Evolutionary conservation across 2,113 vertebrate genomes (phyloP).

Genomic region (Maccullochella peelii): DNA sequence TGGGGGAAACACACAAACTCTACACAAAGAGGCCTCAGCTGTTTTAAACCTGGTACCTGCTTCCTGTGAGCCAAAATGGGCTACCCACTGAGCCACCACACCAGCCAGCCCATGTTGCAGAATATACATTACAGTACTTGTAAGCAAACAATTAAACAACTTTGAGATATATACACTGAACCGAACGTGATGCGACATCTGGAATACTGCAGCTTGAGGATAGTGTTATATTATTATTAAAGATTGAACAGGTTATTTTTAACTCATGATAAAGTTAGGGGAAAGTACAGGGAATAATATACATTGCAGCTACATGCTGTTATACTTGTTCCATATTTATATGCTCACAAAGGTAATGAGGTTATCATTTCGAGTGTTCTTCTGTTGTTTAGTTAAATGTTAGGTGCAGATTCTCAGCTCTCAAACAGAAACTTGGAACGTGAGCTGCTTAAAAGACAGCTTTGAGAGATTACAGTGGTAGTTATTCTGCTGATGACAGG

Average conservation of each 20-base stretch:
- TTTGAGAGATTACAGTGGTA: not conserved
- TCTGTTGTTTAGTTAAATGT: conserved; percentile 6
- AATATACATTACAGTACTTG: not conserved
- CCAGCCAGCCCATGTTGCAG: not conserved
- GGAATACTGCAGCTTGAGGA: no score
- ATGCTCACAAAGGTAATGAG: no score
- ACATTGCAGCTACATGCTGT: not conserved
- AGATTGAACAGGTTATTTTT: not conserved
- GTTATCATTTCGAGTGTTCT: not conserved
- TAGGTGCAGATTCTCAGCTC: conserved; percentile 3
- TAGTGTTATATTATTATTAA: not conserved
- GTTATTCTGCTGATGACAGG: not conserved
- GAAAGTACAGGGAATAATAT: not conserved
- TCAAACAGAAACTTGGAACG: not conserved
- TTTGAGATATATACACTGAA: no score
- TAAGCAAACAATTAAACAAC: not conserved
- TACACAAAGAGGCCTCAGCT: conserved; percentile 1
- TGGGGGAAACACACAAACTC: not conserved
- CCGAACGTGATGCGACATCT: not conserved
- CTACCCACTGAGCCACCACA: not conserved
- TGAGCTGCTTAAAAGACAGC: conserved; percentile 8
- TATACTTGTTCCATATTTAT: no score
- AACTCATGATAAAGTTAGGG: not conserved
- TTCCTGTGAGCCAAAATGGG: not conserved
- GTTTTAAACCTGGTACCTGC: not conserved